Conservation (phyloP, 2,113 vertebrate genomes). For the Sinocyclocheilus grahami region DNA sequence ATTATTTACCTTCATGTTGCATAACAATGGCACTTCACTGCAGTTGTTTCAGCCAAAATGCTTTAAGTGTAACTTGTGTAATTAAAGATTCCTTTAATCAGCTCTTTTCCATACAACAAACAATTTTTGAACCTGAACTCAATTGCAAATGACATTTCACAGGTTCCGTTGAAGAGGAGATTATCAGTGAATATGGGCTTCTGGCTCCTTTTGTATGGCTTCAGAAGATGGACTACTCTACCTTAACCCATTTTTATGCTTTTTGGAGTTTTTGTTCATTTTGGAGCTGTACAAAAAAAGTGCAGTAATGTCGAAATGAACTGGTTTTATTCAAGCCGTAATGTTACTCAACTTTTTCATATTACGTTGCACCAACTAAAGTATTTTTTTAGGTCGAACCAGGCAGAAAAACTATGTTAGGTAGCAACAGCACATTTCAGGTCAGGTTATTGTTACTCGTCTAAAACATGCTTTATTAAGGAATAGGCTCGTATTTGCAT, state of each 20-base stretch:
- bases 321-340: neutral
- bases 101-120: neutral
- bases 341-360: neutral
- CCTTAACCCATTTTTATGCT: too few species aligned
- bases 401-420: neutral
- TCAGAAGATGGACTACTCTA: neutral
- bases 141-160: neutral
- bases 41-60: constrained; percentile 39
- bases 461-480: neutral
- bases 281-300: neutral
- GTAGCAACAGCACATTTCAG: neutral
- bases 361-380: neutral
- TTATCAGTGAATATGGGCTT: neutral
- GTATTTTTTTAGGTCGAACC: neutral
- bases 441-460: neutral
- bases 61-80: constrained; percentile 49
- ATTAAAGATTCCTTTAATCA: constrained; percentile 25
- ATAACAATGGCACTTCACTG: constrained; percentile 47
- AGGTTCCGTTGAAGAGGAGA: neutral
- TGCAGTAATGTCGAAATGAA: neutral
- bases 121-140: too few species aligned
- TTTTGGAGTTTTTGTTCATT: neutral
- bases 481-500: neutral
- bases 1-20: constrained; percentile 53
- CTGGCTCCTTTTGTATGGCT: too few species aligned